Evolutionary conservation across 2,797 vertebrate species (phyloP).

Genomic region (Rhadinocentrus ornatus): DNA sequence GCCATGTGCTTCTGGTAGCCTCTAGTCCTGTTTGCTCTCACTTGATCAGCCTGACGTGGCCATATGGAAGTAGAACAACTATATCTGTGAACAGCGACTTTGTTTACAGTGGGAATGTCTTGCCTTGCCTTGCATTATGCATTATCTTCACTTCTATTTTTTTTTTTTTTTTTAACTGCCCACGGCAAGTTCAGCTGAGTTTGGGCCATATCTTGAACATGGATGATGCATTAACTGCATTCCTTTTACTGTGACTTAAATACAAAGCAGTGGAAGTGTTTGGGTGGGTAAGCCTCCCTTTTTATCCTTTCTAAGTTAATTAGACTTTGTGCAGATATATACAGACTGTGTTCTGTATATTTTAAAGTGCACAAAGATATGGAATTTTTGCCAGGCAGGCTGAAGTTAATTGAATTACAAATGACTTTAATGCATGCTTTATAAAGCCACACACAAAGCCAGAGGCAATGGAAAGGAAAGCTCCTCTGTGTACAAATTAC

Average conservation of each 20-base stretch:
- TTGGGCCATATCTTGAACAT: constrained; percentile 42
- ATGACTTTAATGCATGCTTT: constrained; percentile 63
- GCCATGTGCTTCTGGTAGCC: constrained; percentile 68
- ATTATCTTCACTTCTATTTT: constrained; percentile 48
- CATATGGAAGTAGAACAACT: constrained; percentile 39
- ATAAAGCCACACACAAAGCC: constrained; percentile 72
- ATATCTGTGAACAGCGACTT: constrained; percentile 36
- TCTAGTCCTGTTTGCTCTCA: constrained; percentile 62
- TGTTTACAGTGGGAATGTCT: constrained; percentile 57
- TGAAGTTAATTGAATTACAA: constrained; percentile 76
- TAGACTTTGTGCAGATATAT: constrained; percentile 17
- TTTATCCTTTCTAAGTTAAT: constrained; percentile 21
- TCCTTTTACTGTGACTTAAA: constrained; percentile 47
- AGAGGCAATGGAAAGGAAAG: constrained; percentile 71
- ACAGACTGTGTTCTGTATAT: constrained; percentile 24
- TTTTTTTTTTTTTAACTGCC: no score
- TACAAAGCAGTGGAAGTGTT: constrained; percentile 27
- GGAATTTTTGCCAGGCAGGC: constrained; percentile 43
- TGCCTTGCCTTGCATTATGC: constrained; percentile 39
- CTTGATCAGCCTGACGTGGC: constrained; percentile 47
- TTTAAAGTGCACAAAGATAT: constrained; percentile 27
- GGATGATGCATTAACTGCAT: constrained; percentile 63
- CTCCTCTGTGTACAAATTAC: constrained; percentile 76
- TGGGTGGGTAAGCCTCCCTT: constrained; percentile 22
- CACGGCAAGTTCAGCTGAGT: constrained; percentile 48